phyloP scores from a whole-genome alignment of 2,113 vertebrate species.

The Pseudorhombus dupliciocellatus region DNA sequence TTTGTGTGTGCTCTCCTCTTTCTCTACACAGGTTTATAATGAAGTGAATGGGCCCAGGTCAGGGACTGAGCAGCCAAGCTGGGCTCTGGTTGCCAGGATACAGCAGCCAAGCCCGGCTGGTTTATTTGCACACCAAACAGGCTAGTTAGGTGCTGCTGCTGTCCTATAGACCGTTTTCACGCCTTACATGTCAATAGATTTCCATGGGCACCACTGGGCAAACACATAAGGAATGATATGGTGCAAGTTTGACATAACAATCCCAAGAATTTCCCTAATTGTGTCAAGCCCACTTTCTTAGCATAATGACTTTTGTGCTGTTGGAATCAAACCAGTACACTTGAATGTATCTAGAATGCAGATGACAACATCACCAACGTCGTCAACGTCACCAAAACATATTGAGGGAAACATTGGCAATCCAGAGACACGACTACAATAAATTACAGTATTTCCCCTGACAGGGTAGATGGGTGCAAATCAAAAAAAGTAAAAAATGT shows the following conservation, averaged over 20 bases:
- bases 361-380: not conserved
- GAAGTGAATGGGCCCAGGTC: constrained; percentile 84
- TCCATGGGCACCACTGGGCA: constrained; percentile 13
- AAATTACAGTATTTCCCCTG: not conserved
- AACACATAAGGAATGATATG: constrained; percentile 4
- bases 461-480: not conserved
- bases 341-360: not conserved
- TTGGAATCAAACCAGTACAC: not conserved
- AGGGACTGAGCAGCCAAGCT: constrained; percentile 78
- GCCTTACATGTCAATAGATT: constrained; percentile 70
- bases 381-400: not conserved
- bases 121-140: constrained; percentile 83
- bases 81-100: constrained; percentile 85
- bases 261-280: not conserved
- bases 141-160: constrained; percentile 62
- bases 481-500: no score
- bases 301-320: no score
- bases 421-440: not conserved
- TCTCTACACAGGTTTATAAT: constrained; percentile 82
- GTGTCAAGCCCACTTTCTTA: no score
- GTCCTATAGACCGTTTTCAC: constrained; percentile 41
- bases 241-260: not conserved
- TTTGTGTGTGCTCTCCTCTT: constrained; percentile 69
- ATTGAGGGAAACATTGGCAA: not conserved
- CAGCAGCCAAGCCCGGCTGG: constrained; percentile 71